These are phyloP conservation scores for Mareca penelope DNA, from an alignment of 2,797 vertebrate genomes.

Conservation along the genomic window DNA sequence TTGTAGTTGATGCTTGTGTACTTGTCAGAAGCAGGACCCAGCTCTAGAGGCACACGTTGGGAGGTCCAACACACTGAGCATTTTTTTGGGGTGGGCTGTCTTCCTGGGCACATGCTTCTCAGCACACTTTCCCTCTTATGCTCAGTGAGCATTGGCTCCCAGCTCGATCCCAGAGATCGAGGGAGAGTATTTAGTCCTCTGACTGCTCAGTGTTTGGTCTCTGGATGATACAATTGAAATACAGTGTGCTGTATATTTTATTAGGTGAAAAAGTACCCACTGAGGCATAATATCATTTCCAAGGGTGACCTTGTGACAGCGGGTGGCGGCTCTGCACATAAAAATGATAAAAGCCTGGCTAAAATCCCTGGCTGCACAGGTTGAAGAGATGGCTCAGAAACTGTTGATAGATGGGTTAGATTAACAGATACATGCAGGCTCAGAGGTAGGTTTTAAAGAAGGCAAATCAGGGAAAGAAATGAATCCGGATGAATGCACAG, in stretches of 20 bases:
- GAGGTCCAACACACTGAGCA: background rate
- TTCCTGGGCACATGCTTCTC: rapidly evolving
- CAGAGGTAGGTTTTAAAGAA: background rate
- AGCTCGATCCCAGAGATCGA: background rate
- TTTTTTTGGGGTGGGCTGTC: background rate
- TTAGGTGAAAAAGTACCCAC: constrained; percentile 66
- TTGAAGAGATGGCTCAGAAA: constrained; percentile 33
- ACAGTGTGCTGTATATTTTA: constrained; percentile 46
- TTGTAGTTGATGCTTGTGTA: background rate
- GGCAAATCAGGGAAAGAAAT: background rate
- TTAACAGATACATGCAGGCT: background rate
- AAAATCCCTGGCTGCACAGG: constrained; percentile 8
- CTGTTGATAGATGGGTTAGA: constrained; percentile 55
- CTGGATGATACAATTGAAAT: constrained; percentile 28
- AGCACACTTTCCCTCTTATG: background rate
- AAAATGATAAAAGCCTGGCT: constrained; percentile 68
- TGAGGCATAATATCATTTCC: constrained; percentile 66
- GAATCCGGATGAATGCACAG: background rate
- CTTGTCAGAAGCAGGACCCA: background rate
- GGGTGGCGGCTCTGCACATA: constrained; percentile 40
- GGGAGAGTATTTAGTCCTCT: constrained; percentile 29
- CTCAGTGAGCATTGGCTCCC: background rate
- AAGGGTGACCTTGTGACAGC: constrained; percentile 71
- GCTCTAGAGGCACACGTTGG: rapidly evolving
- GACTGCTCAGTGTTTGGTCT: constrained; percentile 3